Base-by-base conservation (phyloP, 2,797 vertebrate genomes). In the Pangasius djambal region DNA sequence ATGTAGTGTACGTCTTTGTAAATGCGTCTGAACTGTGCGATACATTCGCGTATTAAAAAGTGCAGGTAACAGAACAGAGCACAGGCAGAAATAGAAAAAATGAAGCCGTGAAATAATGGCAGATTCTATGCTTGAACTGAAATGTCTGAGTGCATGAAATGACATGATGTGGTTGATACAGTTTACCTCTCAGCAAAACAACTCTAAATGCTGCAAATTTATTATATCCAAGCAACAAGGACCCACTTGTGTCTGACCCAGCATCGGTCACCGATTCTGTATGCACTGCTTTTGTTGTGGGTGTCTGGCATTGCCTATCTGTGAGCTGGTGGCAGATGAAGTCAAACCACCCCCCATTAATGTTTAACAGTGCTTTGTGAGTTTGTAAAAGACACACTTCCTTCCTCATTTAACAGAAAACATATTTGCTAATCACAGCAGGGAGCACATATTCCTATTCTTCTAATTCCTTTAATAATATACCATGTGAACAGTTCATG, bases 351-450 rank as follows among this genome's bases (percentile, higher is more conserved):
- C 79, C 74, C 84, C 87, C 87, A 87, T 82, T 12, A 69, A 67
- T 61, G 69, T 86, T 89, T 74, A 90, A 90, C 50, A 77, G 65
- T 85, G 63, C 75, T 61, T 63, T 59, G 70, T 61, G 67, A 74
- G 72, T 74, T 65, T 37, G 50, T 70, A 69, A 81, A 81, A 44
- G 72, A 52, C 67, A 6, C 25, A 82, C 75, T 87, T 91, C 89
- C 77, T 86, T 90, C 84, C 85, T 90, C 88, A 91, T 89, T 63
- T 86, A 67, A 89, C 63, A 40, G 44, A 85, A 65, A 87, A 86
- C 67, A 75, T 52, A 88, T 91, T 91, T 91, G 90, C 82, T 85
- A 89, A 90, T 89, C 89, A 37, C 89, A 90, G 89, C 81, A 82
- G 78, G 79, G 88, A 85, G 75, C 57, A 69, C 44, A 89, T 52